Conservation (phyloP, 2,888 invertebrate genomes). For the Drosophila testacea region DNA sequence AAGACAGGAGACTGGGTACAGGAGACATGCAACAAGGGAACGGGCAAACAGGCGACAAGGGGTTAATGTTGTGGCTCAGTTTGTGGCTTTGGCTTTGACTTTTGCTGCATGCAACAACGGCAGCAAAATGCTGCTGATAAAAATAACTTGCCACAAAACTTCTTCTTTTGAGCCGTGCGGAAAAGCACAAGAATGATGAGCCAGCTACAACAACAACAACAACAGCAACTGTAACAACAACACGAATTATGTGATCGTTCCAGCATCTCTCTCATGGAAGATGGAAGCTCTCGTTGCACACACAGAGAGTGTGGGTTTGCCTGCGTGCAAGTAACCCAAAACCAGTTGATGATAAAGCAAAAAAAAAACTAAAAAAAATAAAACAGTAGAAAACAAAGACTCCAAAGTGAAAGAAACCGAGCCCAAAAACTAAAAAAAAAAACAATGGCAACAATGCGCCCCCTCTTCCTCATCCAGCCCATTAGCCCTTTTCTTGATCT, state of each 20-base stretch:
- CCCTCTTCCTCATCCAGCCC: neutral
- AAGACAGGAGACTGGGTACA: neutral
- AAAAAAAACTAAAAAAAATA: slow-evolving; percentile 3
- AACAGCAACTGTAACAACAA: slow-evolving; percentile 47
- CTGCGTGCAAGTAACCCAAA: slow-evolving; percentile 72
- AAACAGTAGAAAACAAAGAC: slow-evolving; percentile 31
- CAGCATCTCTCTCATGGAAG: slow-evolving; percentile 46
- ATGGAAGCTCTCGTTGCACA: slow-evolving; percentile 13
- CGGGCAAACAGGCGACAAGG: neutral
- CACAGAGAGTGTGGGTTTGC: slow-evolving; percentile 44
- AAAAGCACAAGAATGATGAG: slow-evolving; percentile 77
- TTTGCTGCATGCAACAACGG: slow-evolving; percentile 70
- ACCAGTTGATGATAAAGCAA: slow-evolving; percentile 74
- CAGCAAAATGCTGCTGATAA: slow-evolving; percentile 75
- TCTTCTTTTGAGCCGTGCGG: slow-evolving; percentile 63
- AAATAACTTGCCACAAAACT: slow-evolving; percentile 74
- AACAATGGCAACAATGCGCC: slow-evolving; percentile 38
- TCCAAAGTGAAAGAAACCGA: slow-evolving; percentile 51
- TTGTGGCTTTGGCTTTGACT: slow-evolving; percentile 14
- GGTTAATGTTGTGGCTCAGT: slow-evolving; percentile 20
- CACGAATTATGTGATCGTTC: slow-evolving; percentile 76
- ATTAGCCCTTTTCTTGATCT: neutral
- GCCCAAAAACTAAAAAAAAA: slow-evolving; percentile 25
- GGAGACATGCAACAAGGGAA: slow-evolving; percentile 4
- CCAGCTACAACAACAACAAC: slow-evolving; percentile 62